Evolutionary conservation across 37 sponge, comb jelly and placozoan genomes (phyloP).

Genomic region (Halisarca cf. caerulea): DNA sequence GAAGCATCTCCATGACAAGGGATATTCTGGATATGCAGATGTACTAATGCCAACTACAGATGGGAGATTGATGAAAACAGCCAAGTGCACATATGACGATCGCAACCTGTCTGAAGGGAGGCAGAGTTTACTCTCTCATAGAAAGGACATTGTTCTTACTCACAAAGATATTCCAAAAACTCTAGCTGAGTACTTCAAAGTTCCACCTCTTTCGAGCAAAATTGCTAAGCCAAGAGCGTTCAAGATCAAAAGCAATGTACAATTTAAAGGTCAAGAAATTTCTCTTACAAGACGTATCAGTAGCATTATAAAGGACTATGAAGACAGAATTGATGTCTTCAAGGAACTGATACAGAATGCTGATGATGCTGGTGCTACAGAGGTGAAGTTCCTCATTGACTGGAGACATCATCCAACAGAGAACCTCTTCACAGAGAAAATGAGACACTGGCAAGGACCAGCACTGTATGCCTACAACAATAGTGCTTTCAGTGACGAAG

Average conservation of each 20-base stretch:
- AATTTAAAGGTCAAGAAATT: slow-evolving; percentile 36
- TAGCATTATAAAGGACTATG: slow-evolving; percentile 66
- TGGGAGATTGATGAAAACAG: not conserved
- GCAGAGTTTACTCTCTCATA: too few relatives aligned
- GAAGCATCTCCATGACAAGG: slow-evolving; percentile 12
- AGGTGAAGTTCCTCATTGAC: slow-evolving; percentile 80
- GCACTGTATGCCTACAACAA: slow-evolving; percentile 76
- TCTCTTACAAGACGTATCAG: slow-evolving; percentile 59
- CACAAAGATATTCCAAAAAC: slow-evolving; percentile 27
- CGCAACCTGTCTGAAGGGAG: slow-evolving; percentile 22
- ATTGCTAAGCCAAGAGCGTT: slow-evolving; percentile 55
- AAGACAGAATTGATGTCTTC: slow-evolving; percentile 65
- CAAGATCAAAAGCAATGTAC: slow-evolving; percentile 1
- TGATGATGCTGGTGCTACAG: slow-evolving; percentile 84
- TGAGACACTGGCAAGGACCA: slow-evolving; percentile 86
- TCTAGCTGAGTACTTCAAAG: slow-evolving; percentile 47
- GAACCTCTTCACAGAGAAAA: slow-evolving; percentile 42
- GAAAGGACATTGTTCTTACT: slow-evolving; percentile 18
- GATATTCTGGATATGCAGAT: not conserved
- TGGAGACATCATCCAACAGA: slow-evolving; percentile 54
- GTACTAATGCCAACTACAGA: slow-evolving; percentile 51
- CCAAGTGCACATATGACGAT: slow-evolving; percentile 62
- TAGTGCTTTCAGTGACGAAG: slow-evolving; percentile 62
- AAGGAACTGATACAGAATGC: slow-evolving; percentile 92
- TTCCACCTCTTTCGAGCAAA: slow-evolving; percentile 46